A percentile compares a stretch with the other conserved stretches of the same genome.
phyloP scores from a whole-genome alignment of 2,888 invertebrate species.

The Oasisia sp. region DNA sequence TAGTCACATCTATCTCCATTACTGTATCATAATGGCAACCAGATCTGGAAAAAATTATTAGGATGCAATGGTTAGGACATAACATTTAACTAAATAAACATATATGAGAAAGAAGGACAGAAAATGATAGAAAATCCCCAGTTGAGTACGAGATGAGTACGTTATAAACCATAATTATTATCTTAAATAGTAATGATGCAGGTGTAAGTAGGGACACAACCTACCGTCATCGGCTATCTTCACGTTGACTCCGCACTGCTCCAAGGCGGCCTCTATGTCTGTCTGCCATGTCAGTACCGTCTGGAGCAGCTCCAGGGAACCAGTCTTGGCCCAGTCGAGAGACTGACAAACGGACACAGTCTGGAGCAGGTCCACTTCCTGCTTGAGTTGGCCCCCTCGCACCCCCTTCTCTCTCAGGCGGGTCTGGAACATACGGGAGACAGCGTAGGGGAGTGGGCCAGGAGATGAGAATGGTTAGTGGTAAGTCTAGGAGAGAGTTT shows the following conservation, averaged over 20 bases:
- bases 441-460: neutral
- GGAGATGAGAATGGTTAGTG: neutral
- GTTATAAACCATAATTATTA: too few relatives aligned
- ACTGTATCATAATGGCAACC: neutral
- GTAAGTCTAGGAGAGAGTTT: neutral
- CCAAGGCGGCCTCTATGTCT: constrained; percentile 56
- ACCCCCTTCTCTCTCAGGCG: constrained; percentile 56
- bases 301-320: constrained; percentile 49
- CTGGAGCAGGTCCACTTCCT: constrained; percentile 56
- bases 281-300: constrained; percentile 55
- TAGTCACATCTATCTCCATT: neutral
- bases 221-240: constrained; percentile 61
- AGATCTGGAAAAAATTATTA: neutral
- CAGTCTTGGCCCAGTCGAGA: constrained; percentile 54
- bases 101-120: neutral
- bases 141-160: too few relatives aligned
- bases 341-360: constrained; percentile 50
- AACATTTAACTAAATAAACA: neutral
- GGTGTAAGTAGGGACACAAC: constrained; percentile 13
- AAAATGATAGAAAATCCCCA: too few relatives aligned
- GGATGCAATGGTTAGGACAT: too few relatives aligned
- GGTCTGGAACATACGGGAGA: constrained; percentile 42
- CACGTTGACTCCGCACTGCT: constrained; percentile 60
- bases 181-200: too few relatives aligned
- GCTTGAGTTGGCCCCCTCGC: constrained; percentile 49